phyloP scores from a whole-genome alignment of 2,113 vertebrate species.

The Epinephelus lanceolatus region DNA sequence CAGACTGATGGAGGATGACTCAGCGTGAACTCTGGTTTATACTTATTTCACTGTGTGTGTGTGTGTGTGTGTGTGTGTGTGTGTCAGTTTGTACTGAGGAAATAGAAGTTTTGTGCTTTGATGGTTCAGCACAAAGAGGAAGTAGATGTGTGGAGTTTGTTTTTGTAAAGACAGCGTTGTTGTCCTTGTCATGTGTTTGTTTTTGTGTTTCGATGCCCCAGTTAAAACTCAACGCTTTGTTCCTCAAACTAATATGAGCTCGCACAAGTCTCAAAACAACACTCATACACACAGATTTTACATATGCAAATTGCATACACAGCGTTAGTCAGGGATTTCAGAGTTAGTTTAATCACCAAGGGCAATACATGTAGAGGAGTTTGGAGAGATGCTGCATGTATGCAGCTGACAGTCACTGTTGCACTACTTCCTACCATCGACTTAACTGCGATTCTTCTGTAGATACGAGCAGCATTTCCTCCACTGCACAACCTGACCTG shows the following conservation, averaged over 20 bases:
- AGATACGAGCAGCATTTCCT: background rate
- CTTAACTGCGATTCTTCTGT: background rate
- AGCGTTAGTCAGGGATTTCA: constrained; percentile 39
- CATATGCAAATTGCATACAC: constrained; percentile 54
- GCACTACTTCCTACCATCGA: background rate
- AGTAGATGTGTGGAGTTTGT: constrained; percentile 44
- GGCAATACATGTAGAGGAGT: background rate
- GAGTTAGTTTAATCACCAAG: constrained; percentile 32
- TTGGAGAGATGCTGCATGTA: constrained; percentile 1
- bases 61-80: background rate
- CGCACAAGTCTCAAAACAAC: constrained; percentile 25
- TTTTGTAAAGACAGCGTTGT: constrained; percentile 43
- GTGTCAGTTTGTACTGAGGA: background rate
- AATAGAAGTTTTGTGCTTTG: constrained; percentile 43
- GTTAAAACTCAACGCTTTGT: constrained; percentile 65
- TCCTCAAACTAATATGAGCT: constrained; percentile 59
- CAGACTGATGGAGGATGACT: constrained; percentile 35
- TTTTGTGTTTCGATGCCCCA: constrained; percentile 59
- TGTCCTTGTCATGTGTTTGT: constrained; percentile 63
- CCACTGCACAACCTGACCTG: background rate
- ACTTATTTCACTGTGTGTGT: background rate
- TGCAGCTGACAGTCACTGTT: background rate
- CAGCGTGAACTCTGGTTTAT: constrained; percentile 32
- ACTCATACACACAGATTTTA: constrained; percentile 33
- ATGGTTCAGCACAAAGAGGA: constrained; percentile 58